Conservation (phyloP, 2,797 vertebrate species). For the Halcyon badia region DNA sequence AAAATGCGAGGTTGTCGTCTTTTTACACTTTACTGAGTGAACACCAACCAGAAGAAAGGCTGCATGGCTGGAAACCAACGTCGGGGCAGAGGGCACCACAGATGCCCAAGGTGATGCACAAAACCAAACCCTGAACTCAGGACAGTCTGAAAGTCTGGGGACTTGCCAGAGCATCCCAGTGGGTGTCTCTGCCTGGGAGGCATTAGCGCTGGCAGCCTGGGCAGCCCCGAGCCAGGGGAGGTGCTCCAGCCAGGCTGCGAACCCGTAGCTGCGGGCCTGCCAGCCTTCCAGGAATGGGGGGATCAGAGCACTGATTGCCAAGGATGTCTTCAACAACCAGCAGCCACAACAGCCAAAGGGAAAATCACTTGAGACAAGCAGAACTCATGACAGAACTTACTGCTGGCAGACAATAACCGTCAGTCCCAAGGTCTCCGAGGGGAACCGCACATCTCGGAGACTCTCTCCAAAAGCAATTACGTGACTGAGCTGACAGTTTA, state of each 20-base stretch:
- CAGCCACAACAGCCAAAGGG: background rate
- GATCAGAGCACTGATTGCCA: background rate
- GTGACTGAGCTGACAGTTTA: background rate
- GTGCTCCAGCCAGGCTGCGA: background rate
- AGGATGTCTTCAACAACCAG: background rate
- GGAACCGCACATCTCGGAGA: background rate
- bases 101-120: background rate
- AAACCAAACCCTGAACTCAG: fast-evolving
- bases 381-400: conserved; percentile 2
- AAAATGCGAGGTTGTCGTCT: conserved; percentile 1
- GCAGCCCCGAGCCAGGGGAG: background rate
- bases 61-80: background rate
- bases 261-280: background rate
- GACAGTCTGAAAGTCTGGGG: fast-evolving
- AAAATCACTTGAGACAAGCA: conserved; percentile 20
- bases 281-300: background rate
- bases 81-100: background rate
- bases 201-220: fast-evolving
- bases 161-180: fast-evolving
- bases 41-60: background rate
- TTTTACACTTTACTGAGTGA: background rate
- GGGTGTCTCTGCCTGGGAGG: fast-evolving
- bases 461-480: background rate
- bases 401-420: background rate
- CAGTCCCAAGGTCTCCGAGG: background rate